Conservation (phyloP, 1,140 invertebrate genomes). For the Drosophila sucinea region DNA sequence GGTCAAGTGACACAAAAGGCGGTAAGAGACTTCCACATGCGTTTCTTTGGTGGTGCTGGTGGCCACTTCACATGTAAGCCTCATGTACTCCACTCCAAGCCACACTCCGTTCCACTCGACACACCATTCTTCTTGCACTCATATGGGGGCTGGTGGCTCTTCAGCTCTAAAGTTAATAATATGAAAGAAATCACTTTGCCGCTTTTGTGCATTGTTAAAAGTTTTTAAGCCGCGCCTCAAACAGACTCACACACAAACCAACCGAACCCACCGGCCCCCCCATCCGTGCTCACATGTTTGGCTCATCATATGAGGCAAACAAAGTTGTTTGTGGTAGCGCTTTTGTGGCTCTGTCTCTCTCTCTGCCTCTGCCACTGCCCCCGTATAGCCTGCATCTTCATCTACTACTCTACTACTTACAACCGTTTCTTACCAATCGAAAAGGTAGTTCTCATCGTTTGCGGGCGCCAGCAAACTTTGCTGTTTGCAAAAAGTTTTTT, state of each 20-base stretch:
- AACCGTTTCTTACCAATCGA: conserved; percentile 13
- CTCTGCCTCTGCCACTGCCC: neutral
- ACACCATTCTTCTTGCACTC: no score
- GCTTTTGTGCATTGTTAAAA: conserved; percentile 82
- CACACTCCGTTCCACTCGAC: no score
- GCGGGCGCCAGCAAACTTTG: conserved; percentile 72
- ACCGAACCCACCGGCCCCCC: neutral
- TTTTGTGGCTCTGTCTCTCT: conserved; percentile 56
- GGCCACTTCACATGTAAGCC: conserved; percentile 63
- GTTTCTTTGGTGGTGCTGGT: conserved; percentile 37
- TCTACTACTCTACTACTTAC: neutral
- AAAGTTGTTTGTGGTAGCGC: conserved; percentile 79
- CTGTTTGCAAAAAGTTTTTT: conserved; percentile 67
- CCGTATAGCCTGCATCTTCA: neutral
- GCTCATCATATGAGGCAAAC: conserved; percentile 68
- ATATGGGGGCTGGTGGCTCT: conserved; percentile 14
- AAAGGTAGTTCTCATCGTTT: conserved; percentile 61
- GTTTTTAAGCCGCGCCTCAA: conserved; percentile 81
- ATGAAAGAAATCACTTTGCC: conserved; percentile 81
- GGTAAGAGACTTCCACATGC: conserved; percentile 13
- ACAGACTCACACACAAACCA: conserved; percentile 37
- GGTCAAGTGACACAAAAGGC: conserved; percentile 47
- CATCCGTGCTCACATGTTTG: conserved; percentile 13
- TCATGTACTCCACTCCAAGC: conserved; percentile 18
- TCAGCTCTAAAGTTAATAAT: conserved; percentile 76